Evolutionary conservation across 2,888 invertebrate genomes (phyloP), one percentile per base, ranked within the genome.

Genomic region (Odiellus spinosus): DNA sequence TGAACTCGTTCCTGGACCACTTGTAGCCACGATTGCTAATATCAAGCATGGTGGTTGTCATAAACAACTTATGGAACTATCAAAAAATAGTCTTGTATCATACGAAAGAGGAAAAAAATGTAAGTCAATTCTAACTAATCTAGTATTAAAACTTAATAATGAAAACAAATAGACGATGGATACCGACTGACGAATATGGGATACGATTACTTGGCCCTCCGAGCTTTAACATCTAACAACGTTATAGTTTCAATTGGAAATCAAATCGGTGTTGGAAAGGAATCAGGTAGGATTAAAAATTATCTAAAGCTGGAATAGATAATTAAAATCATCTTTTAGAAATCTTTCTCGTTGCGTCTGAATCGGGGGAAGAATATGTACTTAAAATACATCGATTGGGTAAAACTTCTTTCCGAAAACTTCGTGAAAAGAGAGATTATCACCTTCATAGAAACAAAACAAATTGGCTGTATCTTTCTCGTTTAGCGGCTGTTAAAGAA

Each of bases 211-310:
- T 72, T 98, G 53, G 91, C 96, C 0, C 70, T 99, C 11, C 90
- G 91, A 64, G 82, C 83, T 0, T 70, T 95, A 11, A 77, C 83
- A 0, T 75, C 82, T 48, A 75, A 85, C 32, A 78, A 80, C 50
- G 75, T 81, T 2, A 74, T 93, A 15, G 69, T 75, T 35, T 85
- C 84, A 1, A 88, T 98, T 64, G 98, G 98, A 12, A 95, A 90
- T 65, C 95, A 98, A 71, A 96, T 99, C 59, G 98, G 98, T 34
- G 86, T 95, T 33, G 98, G 98, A 39, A 98, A 98, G 65, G 98
- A 98, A 66, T 96, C 96, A 1, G 72, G 67, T 67, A 54, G 46
- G 46, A 35, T 14, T 38, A 3, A 19, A 12, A 10, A 19, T n/a
- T 45, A 12, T 34, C 36, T 11, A 12, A 44, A 4, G n/a, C 15